A percentile compares a stretch with the other conserved stretches of the same genome.
Conservation (phyloP, 2,113 vertebrate genomes). For the Crotalus horridus region DNA sequence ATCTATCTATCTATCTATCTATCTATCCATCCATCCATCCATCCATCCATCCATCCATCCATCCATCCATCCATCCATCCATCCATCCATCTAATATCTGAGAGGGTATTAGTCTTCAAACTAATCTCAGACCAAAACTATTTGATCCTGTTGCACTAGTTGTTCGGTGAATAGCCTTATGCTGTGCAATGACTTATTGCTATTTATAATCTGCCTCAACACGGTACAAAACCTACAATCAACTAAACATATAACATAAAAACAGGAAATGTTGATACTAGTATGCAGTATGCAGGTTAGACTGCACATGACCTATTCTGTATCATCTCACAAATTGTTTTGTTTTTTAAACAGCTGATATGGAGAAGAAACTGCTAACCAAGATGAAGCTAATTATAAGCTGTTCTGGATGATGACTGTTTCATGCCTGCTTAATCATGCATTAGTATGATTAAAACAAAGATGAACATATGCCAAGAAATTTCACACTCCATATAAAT, state of each 20-base stretch:
- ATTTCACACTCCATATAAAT: not conserved
- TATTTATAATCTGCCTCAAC: not conserved
- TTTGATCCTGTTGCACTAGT: no score
- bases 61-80: no score
- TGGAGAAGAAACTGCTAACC: conserved; percentile 15
- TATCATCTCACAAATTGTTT: conserved; percentile 17
- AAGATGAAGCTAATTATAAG: conserved; percentile 18
- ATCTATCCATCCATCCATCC: no score
- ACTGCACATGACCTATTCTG: not conserved
- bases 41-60: no score
- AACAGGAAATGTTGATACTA: conserved; percentile 17
- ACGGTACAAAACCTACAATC: rapidly evolving
- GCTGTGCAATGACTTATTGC: not conserved
- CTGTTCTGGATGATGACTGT: conserved; percentile 19
- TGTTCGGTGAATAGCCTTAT: not conserved
- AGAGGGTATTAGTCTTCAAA: no score
- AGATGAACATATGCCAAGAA: conserved; percentile 30
- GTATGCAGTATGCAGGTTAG: not conserved
- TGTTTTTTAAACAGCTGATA: conserved; percentile 10
- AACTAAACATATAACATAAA: not conserved
- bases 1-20: no score
- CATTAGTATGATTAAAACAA: not conserved
- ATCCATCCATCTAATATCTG: no score
- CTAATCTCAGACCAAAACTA: not conserved
- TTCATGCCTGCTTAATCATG: conserved; percentile 28